Evolutionary conservation across 2,888 invertebrate species (phyloP).

Genomic region (Lithophane ornitopus): DNA sequence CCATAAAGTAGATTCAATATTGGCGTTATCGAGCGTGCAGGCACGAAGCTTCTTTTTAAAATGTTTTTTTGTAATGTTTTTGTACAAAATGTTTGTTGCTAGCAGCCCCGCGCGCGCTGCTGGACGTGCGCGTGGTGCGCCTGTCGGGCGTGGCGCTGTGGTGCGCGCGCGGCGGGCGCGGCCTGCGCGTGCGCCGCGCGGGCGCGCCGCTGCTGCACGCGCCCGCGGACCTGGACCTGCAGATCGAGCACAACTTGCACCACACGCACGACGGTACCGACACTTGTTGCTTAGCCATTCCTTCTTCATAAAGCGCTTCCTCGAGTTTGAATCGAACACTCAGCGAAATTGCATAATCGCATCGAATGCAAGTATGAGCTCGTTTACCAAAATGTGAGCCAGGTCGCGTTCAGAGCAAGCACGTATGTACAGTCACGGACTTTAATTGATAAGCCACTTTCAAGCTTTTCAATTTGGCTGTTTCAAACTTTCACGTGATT

Average conservation of each 20-base stretch:
- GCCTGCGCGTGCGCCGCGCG: slow-evolving; percentile 77
- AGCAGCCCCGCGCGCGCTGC: not conserved
- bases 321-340: not conserved
- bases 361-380: not conserved
- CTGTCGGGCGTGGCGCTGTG: slow-evolving; percentile 95
- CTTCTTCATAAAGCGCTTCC: not conserved
- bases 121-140: slow-evolving; percentile 90
- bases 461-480: too few species aligned
- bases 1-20: not conserved
- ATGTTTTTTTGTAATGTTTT: too few species aligned
- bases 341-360: not conserved
- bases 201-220: slow-evolving; percentile 95
- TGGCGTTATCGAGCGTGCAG: too few species aligned
- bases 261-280: slow-evolving; percentile 87
- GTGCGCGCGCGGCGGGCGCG: slow-evolving; percentile 89
- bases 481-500: too few species aligned
- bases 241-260: slow-evolving; percentile 95
- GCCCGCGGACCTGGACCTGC: slow-evolving; percentile 95
- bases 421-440: too few species aligned
- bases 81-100: not conserved
- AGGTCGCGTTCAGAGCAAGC: not conserved
- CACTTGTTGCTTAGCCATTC: too few species aligned
- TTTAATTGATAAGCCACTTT: too few species aligned
- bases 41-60: too few species aligned
- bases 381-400: not conserved